Percentiles rank a stretch among this genome's conserved stretches.
phyloP scores from a whole-genome alignment of 2,113 vertebrate species.

The Electrona antarctica region DNA sequence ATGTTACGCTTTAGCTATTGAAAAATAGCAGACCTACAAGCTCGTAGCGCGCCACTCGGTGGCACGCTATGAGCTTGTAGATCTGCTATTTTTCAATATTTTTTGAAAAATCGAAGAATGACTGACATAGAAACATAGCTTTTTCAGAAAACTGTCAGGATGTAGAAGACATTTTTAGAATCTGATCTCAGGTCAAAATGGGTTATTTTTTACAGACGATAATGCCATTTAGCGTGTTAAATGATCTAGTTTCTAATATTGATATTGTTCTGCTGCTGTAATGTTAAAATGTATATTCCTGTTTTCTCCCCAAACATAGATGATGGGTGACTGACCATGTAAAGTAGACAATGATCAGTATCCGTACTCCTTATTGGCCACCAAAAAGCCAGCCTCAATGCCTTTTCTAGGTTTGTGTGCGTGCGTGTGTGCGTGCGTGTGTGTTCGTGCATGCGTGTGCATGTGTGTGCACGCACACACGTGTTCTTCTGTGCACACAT shows the following conservation, averaged over 20 bases:
- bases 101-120: too few species aligned
- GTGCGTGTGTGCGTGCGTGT: background rate
- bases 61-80: too few species aligned
- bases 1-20: too few species aligned
- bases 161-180: too few species aligned
- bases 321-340: constrained; percentile 20
- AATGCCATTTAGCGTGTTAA: background rate
- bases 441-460: background rate
- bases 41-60: too few species aligned
- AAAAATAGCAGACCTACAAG: too few species aligned
- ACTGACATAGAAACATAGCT: too few species aligned
- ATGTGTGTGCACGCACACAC: constrained; percentile 7
- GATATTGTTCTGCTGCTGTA: constrained; percentile 5
- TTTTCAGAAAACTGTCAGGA: too few species aligned
- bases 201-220: too few species aligned
- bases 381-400: constrained; percentile 34
- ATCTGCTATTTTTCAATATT: too few species aligned
- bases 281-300: background rate
- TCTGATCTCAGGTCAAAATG: too few species aligned
- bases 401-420: constrained; percentile 45
- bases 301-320: constrained; percentile 18
- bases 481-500: background rate
- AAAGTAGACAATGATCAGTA: constrained; percentile 32
- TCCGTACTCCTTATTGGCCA: constrained; percentile 20
- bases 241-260: constrained; percentile 9